A percentile compares a stretch with the other conserved stretches of the same genome.
Conservation (phyloP, 2,113 vertebrate species). For the Forbesichthys agassizii region DNA sequence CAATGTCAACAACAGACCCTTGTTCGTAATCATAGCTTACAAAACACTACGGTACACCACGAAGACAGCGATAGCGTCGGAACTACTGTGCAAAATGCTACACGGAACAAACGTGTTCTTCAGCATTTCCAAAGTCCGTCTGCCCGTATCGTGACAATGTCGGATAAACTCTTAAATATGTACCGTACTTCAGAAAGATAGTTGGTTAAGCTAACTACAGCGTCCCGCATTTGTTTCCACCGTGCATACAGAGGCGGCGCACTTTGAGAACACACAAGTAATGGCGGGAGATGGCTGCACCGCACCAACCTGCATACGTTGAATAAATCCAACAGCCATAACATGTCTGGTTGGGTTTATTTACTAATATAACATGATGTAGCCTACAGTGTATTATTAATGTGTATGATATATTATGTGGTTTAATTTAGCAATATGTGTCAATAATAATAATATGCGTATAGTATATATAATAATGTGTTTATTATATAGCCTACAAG, state of each 20-base stretch:
- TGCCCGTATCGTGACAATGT: background rate
- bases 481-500: too few species aligned
- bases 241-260: background rate
- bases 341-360: too few species aligned
- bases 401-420: background rate
- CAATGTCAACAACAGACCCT: constrained; percentile 51
- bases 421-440: background rate
- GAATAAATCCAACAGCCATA: too few species aligned
- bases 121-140: background rate
- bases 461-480: too few species aligned
- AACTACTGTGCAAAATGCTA: background rate
- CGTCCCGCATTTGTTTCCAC: constrained; percentile 9
- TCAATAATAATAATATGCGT: background rate
- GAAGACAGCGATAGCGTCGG: background rate
- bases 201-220: constrained; percentile 32
- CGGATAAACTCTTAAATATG: background rate
- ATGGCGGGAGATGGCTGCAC: too few species aligned
- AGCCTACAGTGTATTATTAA: too few species aligned
- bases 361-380: too few species aligned
- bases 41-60: background rate
- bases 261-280: background rate
- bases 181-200: background rate
- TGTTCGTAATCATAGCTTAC: background rate
- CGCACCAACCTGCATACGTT: too few species aligned
- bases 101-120: background rate